Percentiles rank a stretch among this genome's conserved stretches.
Conservation (phyloP, 2,113 vertebrate genomes). For the Tupaia tana region DNA sequence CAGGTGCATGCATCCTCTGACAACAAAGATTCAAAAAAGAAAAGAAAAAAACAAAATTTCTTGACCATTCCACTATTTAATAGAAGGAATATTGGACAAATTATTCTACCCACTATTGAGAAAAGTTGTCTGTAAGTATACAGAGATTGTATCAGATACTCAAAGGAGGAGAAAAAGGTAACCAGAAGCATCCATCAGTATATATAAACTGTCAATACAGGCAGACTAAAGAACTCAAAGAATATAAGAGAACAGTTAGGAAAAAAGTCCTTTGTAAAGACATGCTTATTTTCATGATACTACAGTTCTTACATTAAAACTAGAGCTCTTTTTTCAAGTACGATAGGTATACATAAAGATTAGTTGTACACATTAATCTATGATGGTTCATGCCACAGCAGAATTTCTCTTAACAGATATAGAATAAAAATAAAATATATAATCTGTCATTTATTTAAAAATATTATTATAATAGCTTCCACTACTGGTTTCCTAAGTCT, state of each 20-base stretch:
- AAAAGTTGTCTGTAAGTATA: constrained; percentile 21
- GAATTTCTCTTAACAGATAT: neutral
- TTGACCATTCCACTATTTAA: constrained; percentile 38
- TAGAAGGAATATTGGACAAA: constrained; percentile 44
- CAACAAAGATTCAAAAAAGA: neutral
- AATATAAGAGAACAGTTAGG: constrained; percentile 9
- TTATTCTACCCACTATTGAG: constrained; percentile 42
- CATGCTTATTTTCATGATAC: neutral
- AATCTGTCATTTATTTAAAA: constrained; percentile 30
- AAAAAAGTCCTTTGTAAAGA: constrained; percentile 26
- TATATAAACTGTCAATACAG: constrained; percentile 3
- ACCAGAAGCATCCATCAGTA: neutral
- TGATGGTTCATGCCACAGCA: neutral
- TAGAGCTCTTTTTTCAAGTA: constrained; percentile 46
- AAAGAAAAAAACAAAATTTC: constrained; percentile 57
- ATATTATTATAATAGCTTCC: neutral
- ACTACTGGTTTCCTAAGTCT: neutral
- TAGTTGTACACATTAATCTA: constrained; percentile 35
- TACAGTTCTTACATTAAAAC: neutral
- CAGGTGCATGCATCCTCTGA: too few relatives aligned
- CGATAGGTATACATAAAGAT: constrained; percentile 45
- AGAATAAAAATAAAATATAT: constrained; percentile 10
- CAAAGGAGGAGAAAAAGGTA: constrained; percentile 4
- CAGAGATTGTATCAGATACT: neutral
- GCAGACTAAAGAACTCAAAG: neutral